These are phyloP conservation scores for Cheumatopsyche charites DNA, from an alignment of 1,140 invertebrate species.

Conservation along the genomic window DNA sequence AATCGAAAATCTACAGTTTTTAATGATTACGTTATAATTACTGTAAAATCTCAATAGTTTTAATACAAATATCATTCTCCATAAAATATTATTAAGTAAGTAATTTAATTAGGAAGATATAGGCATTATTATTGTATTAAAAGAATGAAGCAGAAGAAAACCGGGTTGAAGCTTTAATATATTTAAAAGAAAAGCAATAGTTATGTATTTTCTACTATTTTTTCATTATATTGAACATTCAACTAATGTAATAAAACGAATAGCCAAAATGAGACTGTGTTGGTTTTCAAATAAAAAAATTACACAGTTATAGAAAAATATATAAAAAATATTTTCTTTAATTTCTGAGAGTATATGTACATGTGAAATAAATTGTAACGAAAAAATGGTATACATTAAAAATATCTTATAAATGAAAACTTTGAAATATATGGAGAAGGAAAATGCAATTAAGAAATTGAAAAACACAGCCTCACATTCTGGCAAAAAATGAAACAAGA, in stretches of 20 bases:
- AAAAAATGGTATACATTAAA: too few species aligned
- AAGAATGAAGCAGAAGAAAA: conserved; percentile 24
- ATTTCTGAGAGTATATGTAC: too few species aligned
- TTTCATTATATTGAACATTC: neutral
- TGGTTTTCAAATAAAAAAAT: neutral
- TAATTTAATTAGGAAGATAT: neutral
- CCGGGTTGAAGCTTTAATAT: conserved; percentile 3
- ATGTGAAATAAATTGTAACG: too few species aligned
- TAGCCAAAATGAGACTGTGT: conserved; percentile 7
- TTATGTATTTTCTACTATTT: too few species aligned
- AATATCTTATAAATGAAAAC: too few species aligned
- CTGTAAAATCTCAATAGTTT: too few species aligned
- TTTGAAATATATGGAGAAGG: too few species aligned
- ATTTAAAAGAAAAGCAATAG: neutral
- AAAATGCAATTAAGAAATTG: too few species aligned
- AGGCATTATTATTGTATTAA: conserved; percentile 16
- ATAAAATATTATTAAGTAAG: conserved; percentile 9
- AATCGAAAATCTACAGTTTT: too few species aligned
- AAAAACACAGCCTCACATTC: conserved; percentile 14
- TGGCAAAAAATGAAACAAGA: neutral
- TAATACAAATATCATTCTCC: too few species aligned
- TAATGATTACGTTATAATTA: too few species aligned
- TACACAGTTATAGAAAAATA: neutral
- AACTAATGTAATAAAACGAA: conserved; percentile 11
- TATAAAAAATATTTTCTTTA: too few species aligned